These are phyloP conservation scores for Polyodon spathula DNA, from an alignment of 2,113 vertebrate genomes.

Conservation along the genomic window DNA sequence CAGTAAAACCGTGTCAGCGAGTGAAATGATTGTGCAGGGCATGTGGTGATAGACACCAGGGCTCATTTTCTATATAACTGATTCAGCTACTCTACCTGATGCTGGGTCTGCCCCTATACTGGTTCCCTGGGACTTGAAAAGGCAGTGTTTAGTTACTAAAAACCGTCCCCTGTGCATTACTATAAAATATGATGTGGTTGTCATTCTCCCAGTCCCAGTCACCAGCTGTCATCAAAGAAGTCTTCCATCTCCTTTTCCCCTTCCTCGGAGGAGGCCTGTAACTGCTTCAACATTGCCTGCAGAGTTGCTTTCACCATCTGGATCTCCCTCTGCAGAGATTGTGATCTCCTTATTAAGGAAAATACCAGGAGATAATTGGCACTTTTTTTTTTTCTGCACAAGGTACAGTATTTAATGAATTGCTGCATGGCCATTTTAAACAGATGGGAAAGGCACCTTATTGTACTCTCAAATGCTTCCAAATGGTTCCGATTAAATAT, in stretches of 20 bases:
- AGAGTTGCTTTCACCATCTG: conserved; percentile 66
- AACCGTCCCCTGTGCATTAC: conserved; percentile 28
- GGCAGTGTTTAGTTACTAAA: conserved; percentile 38
- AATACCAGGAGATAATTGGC: conserved; percentile 45
- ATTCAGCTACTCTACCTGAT: conserved; percentile 30
- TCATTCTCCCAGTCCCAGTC: conserved; percentile 55
- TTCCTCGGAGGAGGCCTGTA: conserved; percentile 60
- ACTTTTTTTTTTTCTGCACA: conserved; percentile 30
- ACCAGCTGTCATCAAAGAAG: conserved; percentile 69
- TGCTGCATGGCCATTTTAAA: conserved; percentile 42
- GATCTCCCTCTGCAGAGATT: conserved; percentile 72
- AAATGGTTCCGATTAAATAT: conserved; percentile 75
- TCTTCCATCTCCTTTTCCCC: conserved; percentile 50
- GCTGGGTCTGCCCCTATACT: background rate
- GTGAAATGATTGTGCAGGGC: conserved; percentile 7
- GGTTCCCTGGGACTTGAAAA: conserved; percentile 36
- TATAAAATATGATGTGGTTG: conserved; percentile 25
- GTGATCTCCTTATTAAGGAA: conserved; percentile 69
- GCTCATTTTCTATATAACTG: conserved; percentile 29
- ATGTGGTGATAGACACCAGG: conserved; percentile 24
- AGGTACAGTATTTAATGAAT: conserved; percentile 35
- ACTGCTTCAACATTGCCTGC: conserved; percentile 56
- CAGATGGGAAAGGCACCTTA: conserved; percentile 61
- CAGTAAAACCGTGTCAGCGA: too few species aligned
- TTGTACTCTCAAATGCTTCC: conserved; percentile 60